Evolutionary conservation across 2,888 invertebrate species (phyloP).

Genomic region (Protodeltote pygarga): DNA sequence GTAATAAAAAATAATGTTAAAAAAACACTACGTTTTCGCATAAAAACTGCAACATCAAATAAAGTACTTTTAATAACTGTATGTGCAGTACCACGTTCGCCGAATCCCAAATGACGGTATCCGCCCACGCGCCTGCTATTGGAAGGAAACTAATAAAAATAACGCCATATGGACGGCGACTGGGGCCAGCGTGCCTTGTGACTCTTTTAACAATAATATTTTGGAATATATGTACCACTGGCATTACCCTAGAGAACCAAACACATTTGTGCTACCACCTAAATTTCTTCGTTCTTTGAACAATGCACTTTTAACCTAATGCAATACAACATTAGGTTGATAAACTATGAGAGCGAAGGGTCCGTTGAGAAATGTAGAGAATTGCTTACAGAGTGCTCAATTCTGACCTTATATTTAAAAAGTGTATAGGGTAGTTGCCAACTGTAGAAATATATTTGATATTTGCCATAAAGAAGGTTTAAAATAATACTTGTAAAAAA

Average conservation of each 20-base stretch:
- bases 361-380: conserved; percentile 30
- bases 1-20: no score
- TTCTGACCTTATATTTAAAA: no score
- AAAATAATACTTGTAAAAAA: no score
- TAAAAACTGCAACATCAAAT: conserved; percentile 30
- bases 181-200: conserved; percentile 30
- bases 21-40: conserved; percentile 5
- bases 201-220: conserved; percentile 35
- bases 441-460: no score
- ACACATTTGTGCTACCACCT: conserved; percentile 4
- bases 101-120: conserved; percentile 41
- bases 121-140: conserved; percentile 28
- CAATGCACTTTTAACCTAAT: conserved; percentile 14
- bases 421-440: no score
- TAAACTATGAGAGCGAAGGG: no score
- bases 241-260: background rate
- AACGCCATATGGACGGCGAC: conserved; percentile 57
- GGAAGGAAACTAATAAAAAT: conserved; percentile 63
- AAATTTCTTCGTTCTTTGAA: background rate
- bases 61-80: conserved; percentile 39
- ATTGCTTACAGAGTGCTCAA: conserved; percentile 32
- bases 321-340: conserved; percentile 3
- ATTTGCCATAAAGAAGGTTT: no score
- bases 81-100: conserved; percentile 29
- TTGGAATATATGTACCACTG: conserved; percentile 14